phyloP scores from a whole-genome alignment of 2,797 vertebrate species.

The Diplodus sargus region DNA sequence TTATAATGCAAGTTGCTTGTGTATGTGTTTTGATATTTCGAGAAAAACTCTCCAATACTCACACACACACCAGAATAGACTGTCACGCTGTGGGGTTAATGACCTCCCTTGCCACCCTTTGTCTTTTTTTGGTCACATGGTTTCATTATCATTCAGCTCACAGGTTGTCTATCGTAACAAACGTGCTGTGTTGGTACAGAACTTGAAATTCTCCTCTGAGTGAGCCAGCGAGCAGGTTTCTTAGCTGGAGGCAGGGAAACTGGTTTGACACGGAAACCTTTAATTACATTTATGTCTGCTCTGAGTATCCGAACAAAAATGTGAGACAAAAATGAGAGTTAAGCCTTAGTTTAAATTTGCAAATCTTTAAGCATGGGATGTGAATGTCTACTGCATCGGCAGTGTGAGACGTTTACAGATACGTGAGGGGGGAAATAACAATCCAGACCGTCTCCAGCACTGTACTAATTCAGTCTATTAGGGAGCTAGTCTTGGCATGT shows the following conservation, averaged over 20 bases:
- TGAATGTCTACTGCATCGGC: not conserved
- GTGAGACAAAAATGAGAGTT: not conserved
- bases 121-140: not conserved
- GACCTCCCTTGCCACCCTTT: not conserved
- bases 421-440: not conserved
- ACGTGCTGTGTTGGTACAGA: not conserved
- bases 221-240: not conserved
- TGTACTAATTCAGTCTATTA: not conserved
- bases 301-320: not conserved
- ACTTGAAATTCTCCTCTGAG: slow-evolving; percentile 29
- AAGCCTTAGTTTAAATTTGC: not conserved
- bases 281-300: not conserved
- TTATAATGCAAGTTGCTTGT: not conserved
- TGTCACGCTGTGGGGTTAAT: slow-evolving; percentile 6
- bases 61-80: not conserved
- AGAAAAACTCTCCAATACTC: not conserved
- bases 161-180: slow-evolving; percentile 15
- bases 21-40: not conserved
- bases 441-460: not conserved
- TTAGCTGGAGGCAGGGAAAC: slow-evolving; percentile 27
- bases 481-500: not conserved
- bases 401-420: not conserved
- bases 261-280: slow-evolving; percentile 41
- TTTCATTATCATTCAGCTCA: not conserved
- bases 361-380: not conserved